These are phyloP conservation scores for Myrmecobius fasciatus DNA, from an alignment of 2,113 vertebrate species.

Conservation along the genomic window DNA sequence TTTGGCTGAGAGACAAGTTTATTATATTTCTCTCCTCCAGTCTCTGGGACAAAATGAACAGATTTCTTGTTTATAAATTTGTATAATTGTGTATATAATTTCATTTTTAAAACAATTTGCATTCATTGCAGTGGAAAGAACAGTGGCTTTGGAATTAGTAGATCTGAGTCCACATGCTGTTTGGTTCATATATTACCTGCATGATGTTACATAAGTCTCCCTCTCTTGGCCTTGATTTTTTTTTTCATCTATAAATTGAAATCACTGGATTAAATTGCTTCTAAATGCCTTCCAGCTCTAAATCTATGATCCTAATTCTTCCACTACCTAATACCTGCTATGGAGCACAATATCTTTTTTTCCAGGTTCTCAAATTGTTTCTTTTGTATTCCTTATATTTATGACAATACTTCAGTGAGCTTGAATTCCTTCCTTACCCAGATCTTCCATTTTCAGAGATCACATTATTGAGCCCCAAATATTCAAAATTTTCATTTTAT, in stretches of 20 bases:
- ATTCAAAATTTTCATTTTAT: background rate
- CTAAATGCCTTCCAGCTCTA: background rate
- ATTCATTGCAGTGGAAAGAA: background rate
- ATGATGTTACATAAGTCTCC: background rate
- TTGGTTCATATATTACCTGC: background rate
- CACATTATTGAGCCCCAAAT: background rate
- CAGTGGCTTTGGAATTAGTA: background rate
- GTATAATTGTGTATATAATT: background rate
- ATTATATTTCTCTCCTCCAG: background rate
- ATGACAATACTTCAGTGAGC: background rate
- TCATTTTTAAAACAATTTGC: background rate
- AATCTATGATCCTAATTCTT: background rate
- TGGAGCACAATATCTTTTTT: background rate
- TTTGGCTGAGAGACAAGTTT: background rate
- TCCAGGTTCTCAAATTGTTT: background rate
- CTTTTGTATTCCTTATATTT: background rate
- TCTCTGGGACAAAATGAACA: background rate
- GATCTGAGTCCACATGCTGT: background rate
- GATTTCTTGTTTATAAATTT: constrained; percentile 3
- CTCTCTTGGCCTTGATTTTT: background rate
- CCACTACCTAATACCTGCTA: background rate
- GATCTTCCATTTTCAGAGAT: background rate
- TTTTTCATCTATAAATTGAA: background rate
- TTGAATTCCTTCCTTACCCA: background rate
- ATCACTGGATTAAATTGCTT: background rate